Base-by-base conservation (phyloP, 2,888 invertebrate genomes). In the Melieria omissa region DNA sequence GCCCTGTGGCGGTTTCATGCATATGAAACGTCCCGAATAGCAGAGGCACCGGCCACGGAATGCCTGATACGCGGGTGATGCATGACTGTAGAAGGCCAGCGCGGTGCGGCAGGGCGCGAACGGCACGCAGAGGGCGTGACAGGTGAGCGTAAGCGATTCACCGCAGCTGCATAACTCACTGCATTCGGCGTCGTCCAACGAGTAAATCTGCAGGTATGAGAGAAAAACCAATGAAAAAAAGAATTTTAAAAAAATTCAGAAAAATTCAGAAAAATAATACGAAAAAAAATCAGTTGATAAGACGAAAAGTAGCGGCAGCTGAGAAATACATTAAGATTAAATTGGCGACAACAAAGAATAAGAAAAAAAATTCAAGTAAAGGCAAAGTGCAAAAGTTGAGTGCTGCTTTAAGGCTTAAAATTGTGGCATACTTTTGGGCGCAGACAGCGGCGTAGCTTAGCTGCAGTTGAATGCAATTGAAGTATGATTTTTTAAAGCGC, bases 1-100 rank as follows among this genome's bases (percentile, higher is more conserved):
- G 89, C 91, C 91, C 75, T 91, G 91, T 75, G 91, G 89, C 70
- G 96, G 96, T 82, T 95, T 91, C 93, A 95, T 95, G 88, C 96
- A 96, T 88, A 96, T 95, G 88, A 96, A 96, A 76, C 93, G 92
- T 49, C 96, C 95, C 41, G 95, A 95, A 88, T 96, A 96, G 88
- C 96, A 96, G 80, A 95, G 91, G 88, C 96, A 96, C 73, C 95
- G 91, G 55, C 96, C 95, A 55, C 95, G 90, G 86, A 93, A 95
- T 8, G 96, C 96, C 87, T 95, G 95, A 88, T 95, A 96, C 69
- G 95, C 94, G 7, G 96, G 95, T 3, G 95, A 94, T 54, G 94
- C 94, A 87, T 96, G 96, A 82, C 94, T 94, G 89, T 95, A 96
- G 88, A 93, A 94, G 65, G 96, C 96, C 79, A 95, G 91, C 76